phyloP scores from a whole-genome alignment of 2,888 invertebrate genomes.

The Papilio protenor region DNA sequence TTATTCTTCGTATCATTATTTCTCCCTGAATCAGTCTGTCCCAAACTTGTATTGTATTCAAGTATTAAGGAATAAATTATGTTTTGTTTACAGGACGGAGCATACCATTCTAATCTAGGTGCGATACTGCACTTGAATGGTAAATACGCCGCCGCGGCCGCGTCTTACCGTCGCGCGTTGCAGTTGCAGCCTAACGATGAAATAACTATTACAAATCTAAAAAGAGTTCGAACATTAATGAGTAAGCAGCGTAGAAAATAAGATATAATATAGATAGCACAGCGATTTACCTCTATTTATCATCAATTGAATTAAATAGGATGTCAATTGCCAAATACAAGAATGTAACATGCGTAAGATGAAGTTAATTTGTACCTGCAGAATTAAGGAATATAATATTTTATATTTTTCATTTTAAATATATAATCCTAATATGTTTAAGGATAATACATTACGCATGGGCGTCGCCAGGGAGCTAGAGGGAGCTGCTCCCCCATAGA shows the following conservation, averaged over 20 bases:
- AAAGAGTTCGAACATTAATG: slow-evolving; percentile 78
- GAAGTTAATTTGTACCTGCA: slow-evolving; percentile 45
- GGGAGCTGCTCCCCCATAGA: no score
- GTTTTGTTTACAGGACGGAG: slow-evolving; percentile 87
- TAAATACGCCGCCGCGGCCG: slow-evolving; percentile 93
- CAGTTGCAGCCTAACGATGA: slow-evolving; percentile 94
- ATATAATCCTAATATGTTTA: slow-evolving; percentile 20
- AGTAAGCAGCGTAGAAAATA: slow-evolving; percentile 70
- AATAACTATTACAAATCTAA: slow-evolving; percentile 94
- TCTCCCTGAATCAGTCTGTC: no score
- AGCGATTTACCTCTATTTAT: slow-evolving; percentile 49
- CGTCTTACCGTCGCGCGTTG: slow-evolving; percentile 93
- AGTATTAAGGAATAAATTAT: background rate
- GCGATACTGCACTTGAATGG: slow-evolving; percentile 97
- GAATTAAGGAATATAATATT: slow-evolving; percentile 29
- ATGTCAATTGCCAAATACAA: slow-evolving; percentile 77
- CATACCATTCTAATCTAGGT: slow-evolving; percentile 96
- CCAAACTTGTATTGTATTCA: background rate
- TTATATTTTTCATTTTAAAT: slow-evolving; percentile 38
- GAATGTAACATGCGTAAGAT: slow-evolving; percentile 53
- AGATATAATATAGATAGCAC: slow-evolving; percentile 43
- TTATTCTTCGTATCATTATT: background rate
- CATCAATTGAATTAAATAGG: slow-evolving; percentile 57
- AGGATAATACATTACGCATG: slow-evolving; percentile 7
- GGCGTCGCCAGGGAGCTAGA: no score